phyloP scores from a whole-genome alignment of 2,888 invertebrate species.

The Aphodius granarius region DNA sequence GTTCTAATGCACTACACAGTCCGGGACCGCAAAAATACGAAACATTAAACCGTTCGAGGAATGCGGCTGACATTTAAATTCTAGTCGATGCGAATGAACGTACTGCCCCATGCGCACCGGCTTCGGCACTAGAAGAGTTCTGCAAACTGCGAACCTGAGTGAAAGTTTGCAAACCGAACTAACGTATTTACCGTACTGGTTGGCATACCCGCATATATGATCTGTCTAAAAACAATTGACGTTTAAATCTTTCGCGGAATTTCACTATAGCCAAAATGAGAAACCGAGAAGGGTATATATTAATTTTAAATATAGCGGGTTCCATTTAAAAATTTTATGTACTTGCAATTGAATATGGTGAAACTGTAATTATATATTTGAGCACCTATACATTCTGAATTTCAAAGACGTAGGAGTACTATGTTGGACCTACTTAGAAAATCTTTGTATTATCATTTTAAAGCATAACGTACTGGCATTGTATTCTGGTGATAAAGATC shows the following conservation, averaged over 20 bases:
- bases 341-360: no score
- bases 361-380: no score
- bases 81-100: slow-evolving; percentile 7
- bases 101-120: neutral
- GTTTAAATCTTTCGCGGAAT: neutral
- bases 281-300: neutral
- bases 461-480: neutral
- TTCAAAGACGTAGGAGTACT: no score
- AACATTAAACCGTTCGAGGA: slow-evolving; percentile 29
- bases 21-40: slow-evolving; percentile 16
- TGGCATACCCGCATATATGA: neutral
- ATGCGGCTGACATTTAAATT: slow-evolving; percentile 37
- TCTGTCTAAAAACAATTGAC: neutral
- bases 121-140: neutral
- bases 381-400: no score
- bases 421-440: no score
- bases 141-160: neutral
- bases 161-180: neutral
- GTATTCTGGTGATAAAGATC: neutral
- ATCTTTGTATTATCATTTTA: neutral
- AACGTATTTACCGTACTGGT: neutral
- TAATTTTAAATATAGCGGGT: no score
- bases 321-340: no score
- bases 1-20: neutral
- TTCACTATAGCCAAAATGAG: neutral